These are phyloP conservation scores for Sturnus vulgaris DNA, from an alignment of 2,113 vertebrate genomes.

Conservation along the genomic window DNA sequence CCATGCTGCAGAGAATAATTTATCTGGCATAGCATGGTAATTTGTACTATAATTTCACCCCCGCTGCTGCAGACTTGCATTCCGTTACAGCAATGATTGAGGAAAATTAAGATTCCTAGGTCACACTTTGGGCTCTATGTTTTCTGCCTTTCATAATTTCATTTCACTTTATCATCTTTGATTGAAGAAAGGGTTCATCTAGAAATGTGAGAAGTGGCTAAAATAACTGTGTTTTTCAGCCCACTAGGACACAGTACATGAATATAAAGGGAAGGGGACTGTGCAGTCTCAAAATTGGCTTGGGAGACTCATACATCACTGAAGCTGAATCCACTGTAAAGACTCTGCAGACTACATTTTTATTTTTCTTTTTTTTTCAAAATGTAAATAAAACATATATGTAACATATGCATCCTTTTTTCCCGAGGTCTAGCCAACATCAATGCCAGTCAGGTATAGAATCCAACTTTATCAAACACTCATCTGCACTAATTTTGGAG, in stretches of 20 bases:
- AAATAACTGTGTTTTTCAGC: background rate
- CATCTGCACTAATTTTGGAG: background rate
- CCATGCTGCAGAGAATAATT: slow-evolving; percentile 78
- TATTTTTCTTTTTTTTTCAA: background rate
- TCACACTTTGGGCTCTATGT: slow-evolving; percentile 68
- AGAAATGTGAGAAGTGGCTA: slow-evolving; percentile 35
- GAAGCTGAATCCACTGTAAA: background rate
- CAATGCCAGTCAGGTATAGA: background rate
- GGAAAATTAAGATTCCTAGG: slow-evolving; percentile 79
- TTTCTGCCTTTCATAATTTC: slow-evolving; percentile 73
- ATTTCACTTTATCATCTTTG: slow-evolving; percentile 62
- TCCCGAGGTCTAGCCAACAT: background rate
- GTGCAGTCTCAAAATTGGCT: background rate
- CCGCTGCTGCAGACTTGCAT: slow-evolving; percentile 74
- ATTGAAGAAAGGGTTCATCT: slow-evolving; percentile 45
- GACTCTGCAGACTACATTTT: background rate
- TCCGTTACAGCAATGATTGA: slow-evolving; percentile 74
- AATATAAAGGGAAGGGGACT: background rate
- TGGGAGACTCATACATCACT: background rate
- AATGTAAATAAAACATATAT: background rate
- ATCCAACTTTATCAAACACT: background rate
- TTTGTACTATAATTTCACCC: slow-evolving; percentile 80
- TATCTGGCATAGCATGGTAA: slow-evolving; percentile 78
- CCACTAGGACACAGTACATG: background rate
- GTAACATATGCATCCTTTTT: background rate